Base-by-base conservation (phyloP, 2,797 vertebrate genomes). In the Sebastes trivittatus region DNA sequence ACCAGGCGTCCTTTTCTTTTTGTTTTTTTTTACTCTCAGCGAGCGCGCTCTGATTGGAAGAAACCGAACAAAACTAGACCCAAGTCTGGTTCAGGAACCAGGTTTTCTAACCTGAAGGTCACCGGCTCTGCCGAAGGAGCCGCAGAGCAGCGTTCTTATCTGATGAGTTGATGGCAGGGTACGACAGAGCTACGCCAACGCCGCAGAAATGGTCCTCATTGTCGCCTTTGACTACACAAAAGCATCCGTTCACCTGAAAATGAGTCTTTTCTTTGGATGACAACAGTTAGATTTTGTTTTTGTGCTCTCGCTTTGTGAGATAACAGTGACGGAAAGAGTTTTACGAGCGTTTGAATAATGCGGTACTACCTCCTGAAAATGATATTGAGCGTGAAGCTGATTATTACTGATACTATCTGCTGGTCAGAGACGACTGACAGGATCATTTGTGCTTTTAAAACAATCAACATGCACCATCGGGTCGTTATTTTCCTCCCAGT, bases 61-160 rank as follows among this genome's bases (percentile, higher is more conserved):
- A 84, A 59, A 62, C 38, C 25, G 27, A 75, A 68, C 30, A 49
- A 59, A 81, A 82, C 36, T 67, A 36, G 63, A 27, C 22, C 60
- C 0, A 13, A 71, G 42, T 62, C 55, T 18, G 25, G 22, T 67
- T 61, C 58, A 68, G 78, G 72, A 80, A 61, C 1, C 74, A 4
- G 74, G 78, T 20, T 84, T 66, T 75, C 29, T 25, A 72, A 84
- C 87, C 88, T 93, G 93, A 95, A 95, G 94, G 94, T 95, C 92
- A 86, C 62, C 29, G 61, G 61, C 49, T 73, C 25, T 5, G 55
- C 81, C 65, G 67, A 42, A 75, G 81, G 34, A 72, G 65, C 87
- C 59, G 84, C 82, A 91, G 69, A 92, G 86, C 86, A 16, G 72
- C 81, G 82, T 68, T 82, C 84, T 85, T 83, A 88, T 88, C 90